Percentiles rank a stretch among this genome's conserved stretches.
These are phyloP conservation scores for Trissoscelio sp. DNA, from an alignment of 2,888 invertebrate genomes.

Conservation along the genomic window DNA sequence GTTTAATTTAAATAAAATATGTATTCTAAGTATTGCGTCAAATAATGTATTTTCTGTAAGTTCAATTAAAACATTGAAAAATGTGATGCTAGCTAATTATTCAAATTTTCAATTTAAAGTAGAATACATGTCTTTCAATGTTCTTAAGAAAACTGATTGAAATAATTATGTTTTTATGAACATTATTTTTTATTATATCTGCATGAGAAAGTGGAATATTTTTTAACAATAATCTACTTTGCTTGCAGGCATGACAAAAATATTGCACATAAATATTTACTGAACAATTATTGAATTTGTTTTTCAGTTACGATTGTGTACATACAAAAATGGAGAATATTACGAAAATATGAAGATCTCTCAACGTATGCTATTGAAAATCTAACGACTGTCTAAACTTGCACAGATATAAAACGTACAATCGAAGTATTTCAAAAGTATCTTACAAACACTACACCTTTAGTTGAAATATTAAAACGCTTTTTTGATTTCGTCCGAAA, in stretches of 20 bases:
- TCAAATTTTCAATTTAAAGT: no score
- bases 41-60: neutral
- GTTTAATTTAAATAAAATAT: no score
- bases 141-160: no score
- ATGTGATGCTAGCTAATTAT: no score
- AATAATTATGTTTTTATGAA: no score
- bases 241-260: neutral
- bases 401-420: conserved; percentile 47
- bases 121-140: no score
- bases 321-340: conserved; percentile 20
- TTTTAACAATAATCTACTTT: no score
- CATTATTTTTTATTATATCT: no score
- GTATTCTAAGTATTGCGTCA: no score
- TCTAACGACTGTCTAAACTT: conserved; percentile 37
- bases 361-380: conserved; percentile 1
- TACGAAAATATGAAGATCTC: conserved; percentile 32
- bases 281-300: neutral
- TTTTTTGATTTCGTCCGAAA: conserved; percentile 41
- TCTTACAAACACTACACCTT: conserved; percentile 23
- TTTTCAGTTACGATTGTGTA: neutral
- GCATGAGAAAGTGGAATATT: no score
- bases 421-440: conserved; percentile 22
- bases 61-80: no score
- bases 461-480: conserved; percentile 23
- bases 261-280: neutral